Evolutionary conservation across 2,797 vertebrate genomes (phyloP), one percentile per base, ranked within the genome.

Genomic region (Cyprinella venusta): DNA sequence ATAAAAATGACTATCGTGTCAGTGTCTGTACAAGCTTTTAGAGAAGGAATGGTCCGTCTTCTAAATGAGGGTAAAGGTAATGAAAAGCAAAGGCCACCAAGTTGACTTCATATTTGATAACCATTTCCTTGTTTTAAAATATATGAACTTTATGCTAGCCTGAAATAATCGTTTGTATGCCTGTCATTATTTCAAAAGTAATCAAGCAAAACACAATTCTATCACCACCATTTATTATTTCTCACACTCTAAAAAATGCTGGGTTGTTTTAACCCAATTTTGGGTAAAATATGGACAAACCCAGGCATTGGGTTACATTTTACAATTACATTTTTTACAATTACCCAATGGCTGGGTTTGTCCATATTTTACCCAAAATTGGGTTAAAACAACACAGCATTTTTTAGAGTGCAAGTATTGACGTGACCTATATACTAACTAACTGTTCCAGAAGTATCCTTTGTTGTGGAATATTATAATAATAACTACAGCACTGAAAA

Each of bases 1-100:
- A 80, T 26, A 74, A 67, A 70, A 76, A 30, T 0, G 59, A 38
- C 36, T 30, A 59, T 65, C 56, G 38, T 48, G 61, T 24, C 64
- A 56, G 59, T 40, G 6, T 64, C 38, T 81, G 82, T 65, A 52
- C 82, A 45, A 80, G 80, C 80, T 86, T 67, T 19, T 82, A 86
- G 48, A 45, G 63, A 84, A 52, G 30, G 13, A 67, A 67, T 48
- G 5, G 6, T 8, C 45, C 1, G 1, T 75, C 80, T 68, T 16
- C 16, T 48, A 68, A 86, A 76, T 50, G 8, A 70, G 61, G 15
- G 18, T 30, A 71, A 88, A 80, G 42, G 52, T 81, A 84, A 84
- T 61, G 21, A 65, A 48, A 61, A 76, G 40, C 33, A 82, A 86
- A 84, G 38, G 65, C 6, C 12, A 70, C n/a, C 0, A 38, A 70